Conservation (phyloP, 2,797 vertebrate genomes). For the Notolepis coatsorum region DNA sequence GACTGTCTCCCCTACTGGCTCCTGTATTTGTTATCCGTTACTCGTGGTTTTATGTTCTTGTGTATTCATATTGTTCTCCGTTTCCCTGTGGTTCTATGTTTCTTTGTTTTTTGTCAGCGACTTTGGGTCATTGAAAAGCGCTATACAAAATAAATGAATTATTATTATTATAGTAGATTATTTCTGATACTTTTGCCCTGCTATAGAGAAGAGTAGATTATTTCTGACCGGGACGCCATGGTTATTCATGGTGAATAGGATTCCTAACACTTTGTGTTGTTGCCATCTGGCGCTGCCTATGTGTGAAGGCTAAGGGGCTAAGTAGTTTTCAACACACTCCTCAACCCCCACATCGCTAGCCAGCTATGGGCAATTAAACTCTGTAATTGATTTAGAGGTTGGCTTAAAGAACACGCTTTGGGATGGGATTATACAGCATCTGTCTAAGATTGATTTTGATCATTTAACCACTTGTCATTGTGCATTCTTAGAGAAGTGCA, state of each 20-base stretch:
- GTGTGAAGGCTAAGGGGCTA: conserved; percentile 55
- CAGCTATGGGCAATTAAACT: conserved; percentile 54
- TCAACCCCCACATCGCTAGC: conserved; percentile 30
- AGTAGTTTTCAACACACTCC: conserved; percentile 61
- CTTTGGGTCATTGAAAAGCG: too few species aligned
- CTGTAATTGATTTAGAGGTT: conserved; percentile 57
- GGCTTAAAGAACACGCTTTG: conserved; percentile 45
- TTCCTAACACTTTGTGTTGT: conserved; percentile 62
- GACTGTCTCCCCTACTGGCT: too few species aligned
- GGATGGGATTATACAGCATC: conserved; percentile 47
- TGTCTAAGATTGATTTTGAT: not conserved
- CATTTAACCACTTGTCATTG: too few species aligned
- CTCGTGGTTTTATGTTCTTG: too few species aligned
- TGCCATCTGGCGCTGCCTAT: conserved; percentile 58
- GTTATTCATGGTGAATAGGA: conserved; percentile 49
- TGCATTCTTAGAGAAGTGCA: too few species aligned
- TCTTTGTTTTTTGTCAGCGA: too few species aligned
- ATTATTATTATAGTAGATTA: too few species aligned
- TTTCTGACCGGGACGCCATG: not conserved
- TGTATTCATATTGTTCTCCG: too few species aligned
- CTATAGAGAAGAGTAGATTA: conserved; percentile 14
- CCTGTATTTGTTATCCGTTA: too few species aligned
- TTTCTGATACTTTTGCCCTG: conserved; percentile 1
- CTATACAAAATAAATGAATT: too few species aligned
- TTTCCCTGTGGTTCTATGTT: too few species aligned